phyloP scores from a whole-genome alignment of 2,113 vertebrate genomes.

The Pangasianodon gigas region DNA sequence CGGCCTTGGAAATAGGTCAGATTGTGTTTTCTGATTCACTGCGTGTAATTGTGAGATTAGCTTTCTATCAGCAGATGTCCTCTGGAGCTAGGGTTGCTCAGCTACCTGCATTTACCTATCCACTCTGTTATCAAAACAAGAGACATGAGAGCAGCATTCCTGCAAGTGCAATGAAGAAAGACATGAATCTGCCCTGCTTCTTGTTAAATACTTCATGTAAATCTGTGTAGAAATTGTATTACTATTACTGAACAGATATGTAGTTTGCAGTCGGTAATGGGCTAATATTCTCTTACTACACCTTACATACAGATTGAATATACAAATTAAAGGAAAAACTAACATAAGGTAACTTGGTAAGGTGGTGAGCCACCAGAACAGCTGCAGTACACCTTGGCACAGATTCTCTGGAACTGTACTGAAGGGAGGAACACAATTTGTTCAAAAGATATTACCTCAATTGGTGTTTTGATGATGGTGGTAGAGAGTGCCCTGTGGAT shows the following conservation, averaged over 20 bases:
- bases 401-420: neutral
- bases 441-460: neutral
- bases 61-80: constrained; percentile 33
- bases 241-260: neutral
- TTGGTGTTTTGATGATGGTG: neutral
- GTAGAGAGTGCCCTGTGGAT: neutral
- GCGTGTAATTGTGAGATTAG: constrained; percentile 58
- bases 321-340: neutral
- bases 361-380: too few species aligned
- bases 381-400: neutral
- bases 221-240: neutral
- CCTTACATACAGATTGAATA: neutral
- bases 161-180: neutral
- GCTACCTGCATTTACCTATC: constrained; percentile 26
- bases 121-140: neutral
- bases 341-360: neutral
- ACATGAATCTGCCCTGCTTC: neutral
- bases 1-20: constrained; percentile 61
- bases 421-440: neutral
- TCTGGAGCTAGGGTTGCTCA: neutral
- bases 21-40: constrained; percentile 53
- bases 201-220: neutral
- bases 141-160: constrained; percentile 7
- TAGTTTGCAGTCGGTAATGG: neutral
- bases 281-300: neutral